phyloP scores from a whole-genome alignment of 2,888 invertebrate genomes.

The Dynastes hyllus region DNA sequence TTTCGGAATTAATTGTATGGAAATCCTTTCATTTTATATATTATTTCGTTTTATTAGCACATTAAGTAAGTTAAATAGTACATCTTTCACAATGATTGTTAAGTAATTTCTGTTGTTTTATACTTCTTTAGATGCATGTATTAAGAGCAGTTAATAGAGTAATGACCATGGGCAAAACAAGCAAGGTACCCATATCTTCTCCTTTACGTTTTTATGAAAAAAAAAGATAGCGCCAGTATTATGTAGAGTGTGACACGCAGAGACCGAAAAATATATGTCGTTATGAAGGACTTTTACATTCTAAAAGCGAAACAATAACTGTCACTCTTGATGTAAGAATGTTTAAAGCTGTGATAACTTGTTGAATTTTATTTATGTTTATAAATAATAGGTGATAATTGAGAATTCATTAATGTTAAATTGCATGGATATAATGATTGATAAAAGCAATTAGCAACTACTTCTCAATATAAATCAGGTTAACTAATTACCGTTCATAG shows the following conservation, averaged over 20 bases:
- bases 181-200: not conserved
- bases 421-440: no score
- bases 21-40: no score
- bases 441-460: no score
- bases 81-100: no score
- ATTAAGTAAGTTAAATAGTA: no score
- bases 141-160: not conserved
- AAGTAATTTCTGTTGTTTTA: not conserved
- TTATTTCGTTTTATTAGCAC: no score
- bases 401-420: no score
- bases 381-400: no score
- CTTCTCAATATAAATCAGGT: no score
- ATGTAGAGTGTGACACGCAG: slow-evolving; percentile 39
- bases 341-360: not conserved
- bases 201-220: slow-evolving; percentile 3
- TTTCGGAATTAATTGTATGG: no score
- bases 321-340: slow-evolving; percentile 29
- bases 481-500: no score
- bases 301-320: slow-evolving; percentile 34
- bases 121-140: not conserved
- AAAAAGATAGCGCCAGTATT: slow-evolving; percentile 15
- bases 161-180: not conserved
- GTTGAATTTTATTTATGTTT: no score
- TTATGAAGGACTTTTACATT: slow-evolving; percentile 36
- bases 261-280: slow-evolving; percentile 40